Evolutionary conservation across 2,113 vertebrate genomes (phyloP).

Genomic region (Cacatua alba): DNA sequence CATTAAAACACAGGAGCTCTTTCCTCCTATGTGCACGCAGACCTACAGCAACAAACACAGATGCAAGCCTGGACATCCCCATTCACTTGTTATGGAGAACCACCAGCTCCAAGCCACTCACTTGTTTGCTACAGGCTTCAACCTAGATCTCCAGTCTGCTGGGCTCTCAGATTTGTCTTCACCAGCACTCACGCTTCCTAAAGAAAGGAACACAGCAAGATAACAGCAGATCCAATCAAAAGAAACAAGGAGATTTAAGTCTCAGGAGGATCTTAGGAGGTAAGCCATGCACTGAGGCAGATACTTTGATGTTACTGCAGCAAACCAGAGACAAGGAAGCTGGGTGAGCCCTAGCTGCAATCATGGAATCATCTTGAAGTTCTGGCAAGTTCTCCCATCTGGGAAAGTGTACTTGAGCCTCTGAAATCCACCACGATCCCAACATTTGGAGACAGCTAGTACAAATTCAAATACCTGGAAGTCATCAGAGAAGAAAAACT

Average conservation of each 20-base stretch:
- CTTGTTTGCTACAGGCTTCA: conserved; percentile 80
- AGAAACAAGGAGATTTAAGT: background rate
- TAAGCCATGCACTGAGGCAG: background rate
- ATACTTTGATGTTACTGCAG: background rate
- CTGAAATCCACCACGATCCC: background rate
- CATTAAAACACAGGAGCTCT: background rate
- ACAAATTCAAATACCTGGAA: background rate
- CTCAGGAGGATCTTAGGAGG: background rate
- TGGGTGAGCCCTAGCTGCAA: background rate
- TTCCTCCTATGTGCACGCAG: background rate
- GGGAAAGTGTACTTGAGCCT: background rate
- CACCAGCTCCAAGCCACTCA: conserved; percentile 35
- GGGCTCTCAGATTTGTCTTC: conserved; percentile 72
- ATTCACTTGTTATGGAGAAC: background rate
- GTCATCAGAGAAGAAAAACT: background rate
- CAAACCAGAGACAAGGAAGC: background rate
- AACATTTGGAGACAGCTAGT: background rate
- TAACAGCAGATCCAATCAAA: background rate
- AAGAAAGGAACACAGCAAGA: background rate
- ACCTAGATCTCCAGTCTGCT: conserved; percentile 73
- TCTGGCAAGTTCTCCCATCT: background rate
- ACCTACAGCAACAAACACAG: background rate
- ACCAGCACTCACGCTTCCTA: background rate
- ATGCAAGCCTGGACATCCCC: background rate
- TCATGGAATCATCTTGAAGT: background rate